Percentiles rank a stretch among this genome's conserved stretches.
Evolutionary conservation across 2,888 invertebrate genomes (phyloP).

Genomic region (Syrista parreyssii): DNA sequence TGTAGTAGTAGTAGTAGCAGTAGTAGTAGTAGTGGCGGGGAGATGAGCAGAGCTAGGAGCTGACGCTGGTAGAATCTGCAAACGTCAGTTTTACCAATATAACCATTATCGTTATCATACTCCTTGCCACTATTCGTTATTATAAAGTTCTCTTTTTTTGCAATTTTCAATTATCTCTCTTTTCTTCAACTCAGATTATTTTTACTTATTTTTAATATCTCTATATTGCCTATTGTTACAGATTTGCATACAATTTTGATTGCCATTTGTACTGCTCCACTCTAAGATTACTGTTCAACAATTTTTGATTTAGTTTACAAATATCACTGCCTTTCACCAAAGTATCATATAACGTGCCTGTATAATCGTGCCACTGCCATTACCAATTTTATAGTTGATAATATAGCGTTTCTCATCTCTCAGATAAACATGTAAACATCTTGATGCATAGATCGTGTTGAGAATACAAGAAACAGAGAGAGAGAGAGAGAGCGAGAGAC

Average conservation of each 20-base stretch:
- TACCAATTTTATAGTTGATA: neutral
- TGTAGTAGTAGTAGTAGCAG: conserved; percentile 52
- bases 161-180: conserved; percentile 1
- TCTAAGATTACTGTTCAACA: neutral
- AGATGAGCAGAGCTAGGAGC: conserved; percentile 65
- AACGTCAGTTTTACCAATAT: conserved; percentile 66
- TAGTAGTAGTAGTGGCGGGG: conserved; percentile 62
- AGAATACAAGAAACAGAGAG: neutral
- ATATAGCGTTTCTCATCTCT: neutral
- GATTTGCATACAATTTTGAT: neutral
- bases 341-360: neutral
- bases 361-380: neutral
- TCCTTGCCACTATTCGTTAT: conserved; percentile 53
- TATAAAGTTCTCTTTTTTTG: neutral
- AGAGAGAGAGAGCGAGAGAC: no score
- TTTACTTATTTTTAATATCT: neutral
- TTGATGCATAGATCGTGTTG: neutral
- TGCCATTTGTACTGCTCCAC: neutral
- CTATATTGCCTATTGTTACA: neutral
- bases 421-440: neutral
- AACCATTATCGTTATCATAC: conserved; percentile 52
- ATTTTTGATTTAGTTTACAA: neutral
- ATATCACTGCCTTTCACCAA: neutral
- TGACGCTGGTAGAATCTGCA: conserved; percentile 66
- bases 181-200: neutral